Conservation (phyloP, 2,888 invertebrate species). For the Megamerina dolium region DNA sequence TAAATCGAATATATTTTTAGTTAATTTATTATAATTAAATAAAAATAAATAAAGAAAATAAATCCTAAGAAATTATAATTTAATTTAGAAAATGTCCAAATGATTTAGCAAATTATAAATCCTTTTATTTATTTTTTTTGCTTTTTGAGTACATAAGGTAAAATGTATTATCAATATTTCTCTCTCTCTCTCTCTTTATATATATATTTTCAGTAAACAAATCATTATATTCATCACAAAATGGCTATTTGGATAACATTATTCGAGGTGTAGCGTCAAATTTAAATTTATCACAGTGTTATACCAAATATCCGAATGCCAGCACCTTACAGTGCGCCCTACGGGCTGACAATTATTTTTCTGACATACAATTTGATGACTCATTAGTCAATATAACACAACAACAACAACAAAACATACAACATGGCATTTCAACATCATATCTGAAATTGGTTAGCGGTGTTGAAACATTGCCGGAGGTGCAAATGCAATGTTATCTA, state of each 20-base stretch:
- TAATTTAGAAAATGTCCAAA: too few relatives aligned
- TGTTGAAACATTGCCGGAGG: conserved; percentile 25
- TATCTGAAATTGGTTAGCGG: conserved; percentile 26
- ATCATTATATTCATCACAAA: conserved; percentile 53
- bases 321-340: conserved; percentile 21
- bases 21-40: too few relatives aligned
- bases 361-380: conserved; percentile 59
- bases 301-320: conserved; percentile 19
- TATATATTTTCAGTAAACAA: too few relatives aligned
- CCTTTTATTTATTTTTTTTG: too few relatives aligned
- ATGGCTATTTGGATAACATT: conserved; percentile 46
- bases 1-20: too few relatives aligned
- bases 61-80: too few relatives aligned
- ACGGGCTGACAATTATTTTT: conserved; percentile 31
- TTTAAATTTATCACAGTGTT: conserved; percentile 21
- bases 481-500: conserved; percentile 58
- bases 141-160: too few relatives aligned
- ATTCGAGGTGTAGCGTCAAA: conserved; percentile 26
- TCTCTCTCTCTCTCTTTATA: too few relatives aligned
- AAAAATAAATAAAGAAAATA: too few relatives aligned
- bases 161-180: too few relatives aligned
- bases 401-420: conserved; percentile 41
- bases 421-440: conserved; percentile 54
- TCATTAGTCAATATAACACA: conserved; percentile 29
- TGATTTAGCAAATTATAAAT: too few relatives aligned